Conservation (phyloP, 2,888 invertebrate genomes). For the Prionchulus punctatus region DNA sequence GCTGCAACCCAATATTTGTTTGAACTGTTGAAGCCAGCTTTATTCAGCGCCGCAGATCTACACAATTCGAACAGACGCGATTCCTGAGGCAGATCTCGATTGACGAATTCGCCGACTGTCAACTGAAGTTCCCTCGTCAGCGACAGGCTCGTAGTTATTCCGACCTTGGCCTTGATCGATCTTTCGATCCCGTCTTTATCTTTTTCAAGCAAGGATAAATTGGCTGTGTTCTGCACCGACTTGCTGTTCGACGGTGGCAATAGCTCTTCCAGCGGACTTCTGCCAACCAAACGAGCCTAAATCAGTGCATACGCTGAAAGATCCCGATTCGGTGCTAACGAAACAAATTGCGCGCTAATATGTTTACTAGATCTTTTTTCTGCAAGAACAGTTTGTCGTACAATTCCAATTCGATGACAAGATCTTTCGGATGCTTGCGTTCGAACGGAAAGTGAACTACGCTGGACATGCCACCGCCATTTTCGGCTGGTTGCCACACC, state of each 20-base stretch:
- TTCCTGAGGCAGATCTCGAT: slow-evolving; percentile 19
- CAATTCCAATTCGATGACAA: slow-evolving; percentile 21
- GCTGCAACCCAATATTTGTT: slow-evolving; percentile 21
- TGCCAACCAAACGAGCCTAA: slow-evolving; percentile 24
- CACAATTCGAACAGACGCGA: slow-evolving; percentile 25
- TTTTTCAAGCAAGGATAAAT: slow-evolving; percentile 23
- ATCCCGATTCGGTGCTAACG: not conserved
- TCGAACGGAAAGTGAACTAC: slow-evolving; percentile 24
- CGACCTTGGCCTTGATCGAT: slow-evolving; percentile 14
- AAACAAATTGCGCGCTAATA: too few species aligned
- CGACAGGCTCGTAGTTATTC: slow-evolving; percentile 19
- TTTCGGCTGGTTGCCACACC: slow-evolving; percentile 30
- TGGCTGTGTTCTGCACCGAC: slow-evolving; percentile 25
- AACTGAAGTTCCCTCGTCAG: slow-evolving; percentile 29
- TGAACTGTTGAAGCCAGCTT: slow-evolving; percentile 19
- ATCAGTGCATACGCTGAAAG: not conserved
- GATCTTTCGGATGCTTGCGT: slow-evolving; percentile 14
- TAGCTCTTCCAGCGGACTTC: slow-evolving; percentile 27
- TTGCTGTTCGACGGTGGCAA: slow-evolving; percentile 32
- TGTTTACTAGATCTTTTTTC: slow-evolving; percentile 25
- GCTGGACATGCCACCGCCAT: slow-evolving; percentile 11
- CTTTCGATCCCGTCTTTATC: slow-evolving; percentile 16
- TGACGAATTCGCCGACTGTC: slow-evolving; percentile 24
- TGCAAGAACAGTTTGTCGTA: slow-evolving; percentile 35
- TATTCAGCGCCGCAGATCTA: slow-evolving; percentile 25